Percentiles rank a stretch among this genome's conserved stretches.
Evolutionary conservation across 2,113 vertebrate genomes (phyloP).

Genomic region (Podarcis cretensis): DNA sequence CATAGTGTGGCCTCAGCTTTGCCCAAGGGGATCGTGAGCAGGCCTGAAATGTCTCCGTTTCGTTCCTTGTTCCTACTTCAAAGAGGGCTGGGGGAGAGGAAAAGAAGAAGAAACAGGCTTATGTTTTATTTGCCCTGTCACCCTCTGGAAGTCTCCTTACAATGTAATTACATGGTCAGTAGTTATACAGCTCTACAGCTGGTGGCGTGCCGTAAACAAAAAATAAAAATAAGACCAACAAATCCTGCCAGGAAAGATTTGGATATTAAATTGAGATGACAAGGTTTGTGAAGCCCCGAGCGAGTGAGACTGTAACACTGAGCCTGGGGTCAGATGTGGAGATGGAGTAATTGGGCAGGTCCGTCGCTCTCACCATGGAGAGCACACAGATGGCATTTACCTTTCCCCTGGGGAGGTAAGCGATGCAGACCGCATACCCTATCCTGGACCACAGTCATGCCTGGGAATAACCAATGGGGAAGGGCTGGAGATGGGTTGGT

Average conservation of each 20-base stretch:
- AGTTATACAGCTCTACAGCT: conserved; percentile 59
- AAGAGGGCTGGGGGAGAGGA: background rate
- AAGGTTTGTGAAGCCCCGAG: conserved; percentile 24
- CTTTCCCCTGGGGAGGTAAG: background rate
- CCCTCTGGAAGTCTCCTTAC: conserved; percentile 52
- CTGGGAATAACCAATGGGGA: background rate
- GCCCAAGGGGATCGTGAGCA: background rate
- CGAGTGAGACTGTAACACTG: background rate
- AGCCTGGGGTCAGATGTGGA: background rate
- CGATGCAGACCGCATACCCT: background rate
- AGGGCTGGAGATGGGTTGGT: too few species aligned
- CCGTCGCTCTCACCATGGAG: background rate
- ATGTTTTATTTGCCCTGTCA: conserved; percentile 71
- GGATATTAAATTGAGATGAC: conserved; percentile 20
- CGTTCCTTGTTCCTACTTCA: background rate
- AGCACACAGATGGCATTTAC: background rate
- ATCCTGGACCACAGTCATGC: too few species aligned
- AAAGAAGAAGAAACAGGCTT: conserved; percentile 37
- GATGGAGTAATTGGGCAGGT: background rate
- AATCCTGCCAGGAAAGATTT: conserved; percentile 39
- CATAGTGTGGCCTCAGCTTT: background rate
- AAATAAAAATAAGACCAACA: conserved; percentile 52
- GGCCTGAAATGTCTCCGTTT: background rate
- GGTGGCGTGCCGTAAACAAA: conserved; percentile 57
- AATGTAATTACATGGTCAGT: conserved; percentile 72